Percentiles rank a stretch among this genome's conserved stretches.
phyloP scores from a whole-genome alignment of 2,797 vertebrate genomes.

The Sebastes dallii region DNA sequence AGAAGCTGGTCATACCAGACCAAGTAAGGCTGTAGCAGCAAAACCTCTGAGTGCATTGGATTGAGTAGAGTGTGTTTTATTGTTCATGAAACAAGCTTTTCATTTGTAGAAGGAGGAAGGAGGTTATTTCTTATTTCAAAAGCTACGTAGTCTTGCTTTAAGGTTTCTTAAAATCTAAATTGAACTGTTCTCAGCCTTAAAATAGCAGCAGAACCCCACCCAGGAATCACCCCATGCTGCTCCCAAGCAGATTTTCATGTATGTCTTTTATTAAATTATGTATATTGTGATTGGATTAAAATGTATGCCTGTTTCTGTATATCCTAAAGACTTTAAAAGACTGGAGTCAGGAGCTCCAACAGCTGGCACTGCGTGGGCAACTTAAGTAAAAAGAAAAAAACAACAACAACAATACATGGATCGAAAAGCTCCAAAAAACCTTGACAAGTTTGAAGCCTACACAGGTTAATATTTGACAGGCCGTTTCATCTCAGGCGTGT shows the following conservation, averaged over 20 bases:
- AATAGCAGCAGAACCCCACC: neutral
- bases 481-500: constrained; percentile 60
- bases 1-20: too few species aligned
- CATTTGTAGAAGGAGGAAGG: neutral
- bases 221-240: neutral
- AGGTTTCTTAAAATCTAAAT: neutral
- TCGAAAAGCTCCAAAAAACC: constrained; percentile 17
- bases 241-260: neutral
- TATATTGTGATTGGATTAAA: neutral
- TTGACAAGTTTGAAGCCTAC: constrained; percentile 4
- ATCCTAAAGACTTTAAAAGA: neutral
- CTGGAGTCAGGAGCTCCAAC: neutral
- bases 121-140: neutral
- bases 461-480: constrained; percentile 71
- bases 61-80: neutral
- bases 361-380: neutral
- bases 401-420: neutral
- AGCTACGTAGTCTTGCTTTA: neutral
- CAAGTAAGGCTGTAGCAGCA: too few species aligned
- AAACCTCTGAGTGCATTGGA: neutral
- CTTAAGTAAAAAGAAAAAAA: neutral
- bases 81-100: neutral
- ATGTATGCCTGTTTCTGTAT: neutral
- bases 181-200: neutral
- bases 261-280: neutral